Conservation (phyloP, 2,888 invertebrate genomes). For the Oxyscelio sp. region DNA sequence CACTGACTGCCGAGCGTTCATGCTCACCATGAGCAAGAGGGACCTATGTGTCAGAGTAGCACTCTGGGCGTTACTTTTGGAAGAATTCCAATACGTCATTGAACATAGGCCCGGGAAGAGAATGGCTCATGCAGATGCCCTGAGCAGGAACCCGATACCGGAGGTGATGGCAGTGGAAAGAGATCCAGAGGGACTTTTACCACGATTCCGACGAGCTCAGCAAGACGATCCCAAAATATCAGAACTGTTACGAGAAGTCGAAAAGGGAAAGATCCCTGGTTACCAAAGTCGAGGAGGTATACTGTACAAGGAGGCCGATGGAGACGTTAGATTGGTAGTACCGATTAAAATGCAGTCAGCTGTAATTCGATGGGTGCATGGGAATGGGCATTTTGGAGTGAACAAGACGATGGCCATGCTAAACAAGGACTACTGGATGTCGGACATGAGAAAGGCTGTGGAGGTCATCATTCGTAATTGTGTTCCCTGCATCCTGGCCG, state of each 20-base stretch:
- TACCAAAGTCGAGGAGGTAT: slow-evolving; percentile 26
- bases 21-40: slow-evolving; percentile 63
- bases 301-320: slow-evolving; percentile 44
- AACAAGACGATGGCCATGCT: slow-evolving; percentile 74
- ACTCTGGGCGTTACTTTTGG: slow-evolving; percentile 26
- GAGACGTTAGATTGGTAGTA: slow-evolving; percentile 77
- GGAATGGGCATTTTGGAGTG: slow-evolving; percentile 83
- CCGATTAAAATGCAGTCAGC: slow-evolving; percentile 83
- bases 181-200: slow-evolving; percentile 24
- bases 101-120: slow-evolving; percentile 70
- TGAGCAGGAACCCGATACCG: slow-evolving; percentile 73
- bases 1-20: no score
- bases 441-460: not conserved
- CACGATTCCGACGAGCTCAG: slow-evolving; percentile 51
- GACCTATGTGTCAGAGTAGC: slow-evolving; percentile 63
- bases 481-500: slow-evolving; percentile 13
- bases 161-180: slow-evolving; percentile 20
- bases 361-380: slow-evolving; percentile 83
- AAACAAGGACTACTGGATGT: slow-evolving; percentile 6
- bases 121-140: no score
- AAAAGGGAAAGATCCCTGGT: slow-evolving; percentile 72
- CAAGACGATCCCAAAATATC: slow-evolving; percentile 24
- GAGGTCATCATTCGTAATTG: not conserved
- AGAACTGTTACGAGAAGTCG: slow-evolving; percentile 34
- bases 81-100: slow-evolving; percentile 52